phyloP scores from a whole-genome alignment of 2,888 invertebrate genomes.

The Parnassius smintheus region DNA sequence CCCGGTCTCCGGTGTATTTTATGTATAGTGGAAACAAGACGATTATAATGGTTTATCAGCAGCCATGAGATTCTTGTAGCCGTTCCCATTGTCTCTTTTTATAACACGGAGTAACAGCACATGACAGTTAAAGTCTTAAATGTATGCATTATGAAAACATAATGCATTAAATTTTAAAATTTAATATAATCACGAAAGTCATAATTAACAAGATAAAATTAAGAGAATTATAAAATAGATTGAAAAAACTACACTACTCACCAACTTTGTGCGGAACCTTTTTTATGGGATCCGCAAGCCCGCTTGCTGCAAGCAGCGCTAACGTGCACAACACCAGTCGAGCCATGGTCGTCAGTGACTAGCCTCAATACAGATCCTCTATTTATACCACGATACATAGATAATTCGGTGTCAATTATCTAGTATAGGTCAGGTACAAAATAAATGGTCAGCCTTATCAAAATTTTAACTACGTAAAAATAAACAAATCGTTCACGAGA shows the following conservation, averaged over 20 bases:
- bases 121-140: too few species aligned
- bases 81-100: too few species aligned
- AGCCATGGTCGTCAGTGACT: constrained; percentile 57
- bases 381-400: constrained; percentile 34
- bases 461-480: constrained; percentile 1
- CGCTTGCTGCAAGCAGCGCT: constrained; percentile 59
- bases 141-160: too few species aligned
- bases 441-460: constrained; percentile 16
- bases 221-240: too few species aligned
- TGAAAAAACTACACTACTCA: background rate
- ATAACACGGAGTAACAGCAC: too few species aligned
- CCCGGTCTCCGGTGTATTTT: too few species aligned
- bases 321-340: constrained; percentile 54
- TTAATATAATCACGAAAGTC: too few species aligned
- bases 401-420: constrained; percentile 27
- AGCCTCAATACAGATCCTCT: constrained; percentile 25
- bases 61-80: too few species aligned
- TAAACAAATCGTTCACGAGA: background rate
- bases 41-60: too few species aligned
- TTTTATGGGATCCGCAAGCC: constrained; percentile 48
- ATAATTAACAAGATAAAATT: too few species aligned
- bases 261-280: constrained; percentile 54
- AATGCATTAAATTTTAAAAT: too few species aligned
- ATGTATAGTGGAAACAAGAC: too few species aligned
- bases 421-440: constrained; percentile 23